These are phyloP conservation scores for Orycteropus afer DNA, from an alignment of 2,113 vertebrate genomes.

Conservation along the genomic window DNA sequence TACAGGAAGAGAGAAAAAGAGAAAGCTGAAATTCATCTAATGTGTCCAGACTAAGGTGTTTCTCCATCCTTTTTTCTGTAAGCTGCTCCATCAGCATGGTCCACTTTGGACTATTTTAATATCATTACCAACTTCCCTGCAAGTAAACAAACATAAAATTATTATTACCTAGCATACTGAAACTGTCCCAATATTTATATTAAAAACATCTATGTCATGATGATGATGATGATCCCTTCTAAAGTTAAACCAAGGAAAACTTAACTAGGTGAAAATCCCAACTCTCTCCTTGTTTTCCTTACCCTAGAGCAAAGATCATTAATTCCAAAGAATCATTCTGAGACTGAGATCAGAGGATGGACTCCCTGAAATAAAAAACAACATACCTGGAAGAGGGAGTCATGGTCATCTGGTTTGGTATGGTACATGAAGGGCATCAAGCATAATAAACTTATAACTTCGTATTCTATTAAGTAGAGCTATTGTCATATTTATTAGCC, in stretches of 20 bases:
- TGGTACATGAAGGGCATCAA: not conserved
- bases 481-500: not conserved
- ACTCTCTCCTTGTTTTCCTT: not conserved
- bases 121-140: slow-evolving; percentile 53
- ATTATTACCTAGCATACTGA: not conserved
- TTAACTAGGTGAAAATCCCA: not conserved
- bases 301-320: not conserved
- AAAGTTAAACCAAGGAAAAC: not conserved
- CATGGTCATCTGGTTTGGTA: not conserved
- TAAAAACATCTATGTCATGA: not conserved
- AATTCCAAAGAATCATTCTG: not conserved
- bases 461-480: not conserved
- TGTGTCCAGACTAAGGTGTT: not conserved
- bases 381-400: not conserved
- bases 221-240: not conserved
- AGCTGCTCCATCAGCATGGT: slow-evolving; percentile 53
- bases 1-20: not conserved
- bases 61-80: not conserved
- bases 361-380: not conserved
- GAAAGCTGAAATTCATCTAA: not conserved
- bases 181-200: not conserved
- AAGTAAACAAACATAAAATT: slow-evolving; percentile 12
- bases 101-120: slow-evolving; percentile 59
- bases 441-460: not conserved
- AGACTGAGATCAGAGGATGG: not conserved